A percentile compares a stretch with the other conserved stretches of the same genome.
These are phyloP conservation scores for Drosophila anomalipes DNA, from an alignment of 2,888 invertebrate species.

Conservation along the genomic window DNA sequence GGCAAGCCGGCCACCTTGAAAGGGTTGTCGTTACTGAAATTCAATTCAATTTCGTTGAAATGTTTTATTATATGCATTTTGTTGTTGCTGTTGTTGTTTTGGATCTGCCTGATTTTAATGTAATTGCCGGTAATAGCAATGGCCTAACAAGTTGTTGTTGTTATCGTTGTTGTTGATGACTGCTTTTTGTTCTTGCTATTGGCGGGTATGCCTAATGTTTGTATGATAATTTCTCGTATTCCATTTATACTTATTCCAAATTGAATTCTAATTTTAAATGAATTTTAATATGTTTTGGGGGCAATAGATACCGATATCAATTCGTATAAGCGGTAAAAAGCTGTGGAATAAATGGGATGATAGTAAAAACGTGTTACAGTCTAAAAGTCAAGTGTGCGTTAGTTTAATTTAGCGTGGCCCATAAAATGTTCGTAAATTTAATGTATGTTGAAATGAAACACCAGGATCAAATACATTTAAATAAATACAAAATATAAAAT, in stretches of 20 bases:
- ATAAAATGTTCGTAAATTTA: not conserved
- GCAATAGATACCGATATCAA: slow-evolving; percentile 20
- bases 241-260: slow-evolving; percentile 47
- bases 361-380: not conserved
- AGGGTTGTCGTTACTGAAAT: slow-evolving; percentile 63
- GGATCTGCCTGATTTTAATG: slow-evolving; percentile 64
- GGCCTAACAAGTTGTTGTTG: slow-evolving; percentile 58
- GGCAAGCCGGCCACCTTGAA: slow-evolving; percentile 49
- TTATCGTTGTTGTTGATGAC: slow-evolving; percentile 6
- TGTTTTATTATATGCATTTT: slow-evolving; percentile 67
- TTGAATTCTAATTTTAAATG: slow-evolving; percentile 61
- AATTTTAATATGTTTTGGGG: slow-evolving; percentile 36
- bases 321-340: slow-evolving; percentile 6
- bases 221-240: slow-evolving; percentile 48
- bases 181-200: slow-evolving; percentile 14
- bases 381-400: not conserved
- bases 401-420: not conserved
- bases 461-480: not conserved
- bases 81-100: slow-evolving; percentile 41
- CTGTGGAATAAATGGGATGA: not conserved
- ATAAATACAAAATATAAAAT: not conserved
- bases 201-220: slow-evolving; percentile 46
- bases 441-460: not conserved
- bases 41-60: slow-evolving; percentile 71
- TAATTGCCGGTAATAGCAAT: slow-evolving; percentile 69